A percentile compares a stretch with the other conserved stretches of the same genome.
These are phyloP conservation scores for Peucedramus taeniatus DNA, from an alignment of 2,113 vertebrate genomes.

Conservation along the genomic window DNA sequence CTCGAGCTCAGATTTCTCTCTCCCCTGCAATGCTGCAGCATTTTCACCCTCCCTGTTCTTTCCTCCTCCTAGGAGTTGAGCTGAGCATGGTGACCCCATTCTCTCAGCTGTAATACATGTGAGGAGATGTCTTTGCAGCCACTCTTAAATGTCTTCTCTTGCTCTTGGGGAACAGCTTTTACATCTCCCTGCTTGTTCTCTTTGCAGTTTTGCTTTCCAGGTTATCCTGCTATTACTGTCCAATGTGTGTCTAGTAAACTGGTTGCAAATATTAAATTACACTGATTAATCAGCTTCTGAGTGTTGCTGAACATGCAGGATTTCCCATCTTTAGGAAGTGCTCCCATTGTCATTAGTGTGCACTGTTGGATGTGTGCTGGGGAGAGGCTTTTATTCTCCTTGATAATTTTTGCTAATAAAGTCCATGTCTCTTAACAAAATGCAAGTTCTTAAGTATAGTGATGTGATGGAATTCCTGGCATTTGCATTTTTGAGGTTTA, in stretches of 20 bases:
- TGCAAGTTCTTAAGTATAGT: background rate
- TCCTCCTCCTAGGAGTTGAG: background rate
- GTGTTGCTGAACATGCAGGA: background rate
- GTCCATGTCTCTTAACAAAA: background rate
- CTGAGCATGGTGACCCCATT: background rate
- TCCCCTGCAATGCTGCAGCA: background rate
- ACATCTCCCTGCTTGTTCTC: background rate
- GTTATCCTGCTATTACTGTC: background rate
- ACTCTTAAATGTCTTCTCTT: background rate
- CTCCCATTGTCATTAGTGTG: background rate
- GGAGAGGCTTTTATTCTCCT: background rate
- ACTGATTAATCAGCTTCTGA: background rate
- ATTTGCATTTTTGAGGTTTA: background rate
- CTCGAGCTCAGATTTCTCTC: background rate
- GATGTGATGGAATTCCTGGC: background rate
- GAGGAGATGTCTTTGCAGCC: background rate
- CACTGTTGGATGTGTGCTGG: background rate
- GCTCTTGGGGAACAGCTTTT: background rate
- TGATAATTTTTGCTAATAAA: background rate
- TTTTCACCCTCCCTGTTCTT: background rate
- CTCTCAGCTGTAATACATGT: background rate
- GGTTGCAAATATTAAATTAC: background rate
- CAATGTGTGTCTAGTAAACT: background rate
- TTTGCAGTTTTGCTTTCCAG: background rate
- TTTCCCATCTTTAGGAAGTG: background rate